Base-by-base conservation (phyloP, 2,113 vertebrate species). In the Phalacrocorax carbo region DNA sequence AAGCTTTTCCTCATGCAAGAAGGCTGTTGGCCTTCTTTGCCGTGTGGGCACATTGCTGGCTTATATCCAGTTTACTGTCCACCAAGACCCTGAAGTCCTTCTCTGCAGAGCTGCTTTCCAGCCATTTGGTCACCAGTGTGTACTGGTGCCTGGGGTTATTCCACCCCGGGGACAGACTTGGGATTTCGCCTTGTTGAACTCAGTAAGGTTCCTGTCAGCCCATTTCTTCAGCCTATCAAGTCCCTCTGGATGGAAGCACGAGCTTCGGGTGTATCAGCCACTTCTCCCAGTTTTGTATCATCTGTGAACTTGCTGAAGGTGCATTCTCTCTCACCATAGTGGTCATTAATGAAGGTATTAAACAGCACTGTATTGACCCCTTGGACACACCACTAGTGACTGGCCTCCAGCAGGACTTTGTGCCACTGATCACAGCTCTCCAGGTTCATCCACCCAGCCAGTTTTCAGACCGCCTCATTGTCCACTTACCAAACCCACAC, bases 41-140 rank as follows among this genome's bases (percentile, higher is more conserved):
- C 0, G 0, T 5, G 19, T 51, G 10, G 29, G 10, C 44, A 60
- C 4, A 10, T 36, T 72, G 11, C 29, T 78, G n/a, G 17, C 11
- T 83, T 17, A 15, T 14, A 30, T 19, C 10, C 52, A 49, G 17
- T 19, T 71, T 80, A 16, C 4, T 25, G 36, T 25, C 38, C 16
- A 82, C 5, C 4, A 42, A 32, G 68, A 38, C 11, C 15, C 17
- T 9, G 2, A 86, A 77, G 22, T 51, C 20, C 32, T 65, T 51
- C 27, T 60, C 30, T 64, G 22, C n/a, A 55, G 29, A 76, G 29
- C 8, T 79, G 15, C 17, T 82, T 80, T 86, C 30, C 66, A 80
- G 32, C 16, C 29, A 60, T 8, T 5, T 70, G 34, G 65, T 58
- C 52, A 82, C 40, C 51, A 60, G 21, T 19, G 8, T 13, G 5